These are phyloP conservation scores for Embidobia sp. DNA, from an alignment of 2,888 invertebrate species.

Conservation along the genomic window DNA sequence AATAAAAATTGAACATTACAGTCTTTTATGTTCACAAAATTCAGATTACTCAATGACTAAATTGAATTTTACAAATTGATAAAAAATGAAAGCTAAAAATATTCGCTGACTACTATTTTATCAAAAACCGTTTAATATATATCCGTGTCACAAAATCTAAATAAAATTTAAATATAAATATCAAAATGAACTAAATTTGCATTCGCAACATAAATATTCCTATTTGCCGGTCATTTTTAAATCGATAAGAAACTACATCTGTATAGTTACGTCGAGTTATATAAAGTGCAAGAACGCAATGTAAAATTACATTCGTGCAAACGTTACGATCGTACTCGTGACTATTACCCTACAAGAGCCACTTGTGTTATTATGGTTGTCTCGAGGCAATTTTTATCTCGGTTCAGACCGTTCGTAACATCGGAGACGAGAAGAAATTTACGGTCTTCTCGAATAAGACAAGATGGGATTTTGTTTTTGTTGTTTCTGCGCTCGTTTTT, in stretches of 20 bases:
- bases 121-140: not conserved
- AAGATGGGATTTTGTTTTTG: constrained; percentile 56
- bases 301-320: constrained; percentile 45
- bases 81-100: too few relatives aligned
- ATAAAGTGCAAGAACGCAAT: constrained; percentile 36
- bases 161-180: constrained; percentile 37
- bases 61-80: too few relatives aligned
- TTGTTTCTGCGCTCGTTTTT: constrained; percentile 24
- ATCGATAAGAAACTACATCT: constrained; percentile 28
- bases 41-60: too few relatives aligned
- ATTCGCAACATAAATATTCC: constrained; percentile 35
- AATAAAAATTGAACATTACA: too few relatives aligned
- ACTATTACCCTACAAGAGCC: constrained; percentile 53
- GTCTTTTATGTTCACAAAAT: too few relatives aligned
- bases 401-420: constrained; percentile 44
- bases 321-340: constrained; percentile 36
- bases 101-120: not conserved
- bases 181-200: constrained; percentile 26
- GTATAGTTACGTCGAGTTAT: constrained; percentile 22
- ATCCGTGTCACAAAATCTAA: not conserved
- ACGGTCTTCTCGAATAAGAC: constrained; percentile 58
- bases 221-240: constrained; percentile 14
- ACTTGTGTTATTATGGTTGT: constrained; percentile 55
- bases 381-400: constrained; percentile 46
- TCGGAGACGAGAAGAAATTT: constrained; percentile 58